phyloP scores from a whole-genome alignment of 2,797 vertebrate species.

The Notoglanidium macrostoma region DNA sequence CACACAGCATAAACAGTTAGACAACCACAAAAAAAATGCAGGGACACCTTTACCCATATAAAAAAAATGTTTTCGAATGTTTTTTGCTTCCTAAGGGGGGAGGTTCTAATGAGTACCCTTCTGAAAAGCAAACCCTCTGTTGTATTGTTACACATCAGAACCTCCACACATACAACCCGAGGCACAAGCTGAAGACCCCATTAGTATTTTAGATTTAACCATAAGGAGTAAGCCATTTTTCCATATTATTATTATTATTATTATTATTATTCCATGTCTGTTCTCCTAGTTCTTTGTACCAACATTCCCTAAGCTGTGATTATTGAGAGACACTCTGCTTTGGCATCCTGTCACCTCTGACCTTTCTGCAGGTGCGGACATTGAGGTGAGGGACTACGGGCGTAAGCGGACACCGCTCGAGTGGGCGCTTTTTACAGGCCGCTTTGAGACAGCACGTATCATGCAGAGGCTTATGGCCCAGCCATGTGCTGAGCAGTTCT shows the following conservation, averaged over 20 bases:
- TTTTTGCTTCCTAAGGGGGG: not conserved
- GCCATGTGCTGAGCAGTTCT: constrained; percentile 90
- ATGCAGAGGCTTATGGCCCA: constrained; percentile 83
- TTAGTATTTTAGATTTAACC: not conserved
- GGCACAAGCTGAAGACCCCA: not conserved
- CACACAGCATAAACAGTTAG: not conserved
- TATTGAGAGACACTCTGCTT: not conserved
- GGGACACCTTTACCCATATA: not conserved
- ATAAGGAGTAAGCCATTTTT: not conserved
- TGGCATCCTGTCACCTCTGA: not conserved
- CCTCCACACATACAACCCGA: not conserved
- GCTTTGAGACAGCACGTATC: constrained; percentile 79
- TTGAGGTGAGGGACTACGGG: constrained; percentile 81
- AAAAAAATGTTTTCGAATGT: not conserved
- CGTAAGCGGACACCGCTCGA: constrained; percentile 83
- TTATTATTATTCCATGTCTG: not conserved
- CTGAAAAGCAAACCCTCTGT: not conserved
- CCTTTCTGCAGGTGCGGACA: constrained; percentile 78
- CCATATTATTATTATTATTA: not conserved
- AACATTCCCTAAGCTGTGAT: not conserved
- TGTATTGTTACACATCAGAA: not conserved
- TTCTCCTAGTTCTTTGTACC: not conserved
- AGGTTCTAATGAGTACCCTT: not conserved
- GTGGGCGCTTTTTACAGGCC: constrained; percentile 93
- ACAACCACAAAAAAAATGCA: not conserved